Base-by-base conservation (phyloP, 2,113 vertebrate species). In the Periophthalmodon schlosseri region DNA sequence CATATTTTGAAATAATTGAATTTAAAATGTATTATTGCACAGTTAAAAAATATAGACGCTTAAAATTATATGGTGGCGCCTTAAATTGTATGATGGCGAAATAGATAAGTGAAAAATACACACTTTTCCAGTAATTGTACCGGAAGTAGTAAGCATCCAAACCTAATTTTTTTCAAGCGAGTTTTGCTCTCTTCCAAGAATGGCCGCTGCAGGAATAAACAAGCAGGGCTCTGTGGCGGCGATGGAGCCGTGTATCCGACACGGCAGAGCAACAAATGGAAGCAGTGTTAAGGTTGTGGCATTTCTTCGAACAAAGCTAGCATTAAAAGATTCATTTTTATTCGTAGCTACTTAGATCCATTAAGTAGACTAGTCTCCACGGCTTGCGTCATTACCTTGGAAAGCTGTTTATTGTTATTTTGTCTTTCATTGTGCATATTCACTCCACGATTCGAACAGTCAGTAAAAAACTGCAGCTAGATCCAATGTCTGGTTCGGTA, bases 241-340 rank as follows among this genome's bases (percentile, higher is more conserved):
- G 71, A 84, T 91, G 85, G 96, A 97, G 52, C 63, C 92, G 0
- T 89, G 93, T 75, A 68, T 84, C 70, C 94, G 96, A 72, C 94
- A 94, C 81, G 93, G 93, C 65, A 93, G 86, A 60, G 90, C 12
- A 10, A 85, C 39, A 0, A 54, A 24, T 82, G 70, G 91, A 70
- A 34, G 46, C 94, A 87, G 94, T 0, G 97, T 97, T 21, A 98
- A 99, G 97, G 97, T 98, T 86, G 91, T 91, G 14, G 69, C 8
- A 2, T 9, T 70, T 44, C 47, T 13, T 2, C 6, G 0, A 28
- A 9, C 2, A 2, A 47, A n/a, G 5, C 28, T 67, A 0, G 50
- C 3, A 11, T 2, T 15, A 24, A 16, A 2, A 3, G 46, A 28
- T 15, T 6, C 1, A 21, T 8, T 15, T 60, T 15, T 18, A 50